A percentile compares a stretch with the other conserved stretches of the same genome.
Conservation (phyloP, 2,888 invertebrate genomes). For the Argyresthia goedartella region DNA sequence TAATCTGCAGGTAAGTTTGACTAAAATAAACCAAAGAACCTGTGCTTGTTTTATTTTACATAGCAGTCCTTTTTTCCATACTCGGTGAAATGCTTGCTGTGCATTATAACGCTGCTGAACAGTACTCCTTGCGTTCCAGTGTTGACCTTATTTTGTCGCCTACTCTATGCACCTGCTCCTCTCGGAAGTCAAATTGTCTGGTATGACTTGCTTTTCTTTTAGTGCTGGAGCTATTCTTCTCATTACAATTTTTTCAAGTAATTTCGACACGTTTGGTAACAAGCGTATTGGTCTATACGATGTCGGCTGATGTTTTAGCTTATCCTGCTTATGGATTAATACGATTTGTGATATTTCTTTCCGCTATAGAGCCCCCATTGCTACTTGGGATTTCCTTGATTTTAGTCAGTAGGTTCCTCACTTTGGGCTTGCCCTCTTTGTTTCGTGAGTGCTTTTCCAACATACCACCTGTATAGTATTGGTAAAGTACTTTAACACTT, state of each 20-base stretch:
- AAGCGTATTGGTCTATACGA: slow-evolving; percentile 2
- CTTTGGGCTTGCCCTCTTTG: too few relatives aligned
- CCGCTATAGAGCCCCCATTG: not conserved
- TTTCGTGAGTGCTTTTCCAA: too few relatives aligned
- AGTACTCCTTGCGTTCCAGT: too few relatives aligned
- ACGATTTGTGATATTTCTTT: not conserved
- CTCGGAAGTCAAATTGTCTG: slow-evolving; percentile 9
- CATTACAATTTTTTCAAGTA: slow-evolving; percentile 3
- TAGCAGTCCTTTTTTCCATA: slow-evolving; percentile 16
- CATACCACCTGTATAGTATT: too few relatives aligned
- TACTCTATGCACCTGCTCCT: slow-evolving; percentile 13
- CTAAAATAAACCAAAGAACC: not conserved
- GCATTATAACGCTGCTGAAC: slow-evolving; percentile 15
- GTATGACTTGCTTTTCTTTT: slow-evolving; percentile 1
- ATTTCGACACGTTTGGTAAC: not conserved
- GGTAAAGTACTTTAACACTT: slow-evolving; percentile 14
- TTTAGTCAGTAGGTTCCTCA: slow-evolving; percentile 15
- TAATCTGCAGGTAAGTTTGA: slow-evolving; percentile 3
- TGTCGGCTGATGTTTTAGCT: not conserved
- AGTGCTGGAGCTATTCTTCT: slow-evolving; percentile 8
- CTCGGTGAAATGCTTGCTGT: slow-evolving; percentile 17
- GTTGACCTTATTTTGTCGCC: slow-evolving; percentile 8
- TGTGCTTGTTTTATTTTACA: slow-evolving; percentile 12
- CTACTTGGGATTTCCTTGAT: not conserved
- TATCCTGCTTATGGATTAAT: not conserved